These are phyloP conservation scores for Smutsia temminckii DNA, from an alignment of 2,797 vertebrate species.

Conservation along the genomic window DNA sequence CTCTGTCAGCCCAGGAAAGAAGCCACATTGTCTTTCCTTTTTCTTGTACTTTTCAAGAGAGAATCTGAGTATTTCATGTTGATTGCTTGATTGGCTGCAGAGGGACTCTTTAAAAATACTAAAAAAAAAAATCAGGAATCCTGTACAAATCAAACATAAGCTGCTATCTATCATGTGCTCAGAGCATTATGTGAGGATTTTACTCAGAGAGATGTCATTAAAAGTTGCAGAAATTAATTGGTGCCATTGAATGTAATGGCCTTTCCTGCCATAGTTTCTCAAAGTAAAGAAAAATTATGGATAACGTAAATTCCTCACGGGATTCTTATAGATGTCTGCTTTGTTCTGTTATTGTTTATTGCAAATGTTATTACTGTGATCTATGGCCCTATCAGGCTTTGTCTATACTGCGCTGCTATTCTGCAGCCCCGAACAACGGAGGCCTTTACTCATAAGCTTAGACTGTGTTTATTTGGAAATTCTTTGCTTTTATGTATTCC, in stretches of 20 bases:
- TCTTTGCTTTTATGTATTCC: slow-evolving; percentile 78
- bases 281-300: slow-evolving; percentile 90
- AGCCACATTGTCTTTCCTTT: slow-evolving; percentile 84
- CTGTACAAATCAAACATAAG: slow-evolving; percentile 88
- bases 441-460: slow-evolving; percentile 81
- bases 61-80: slow-evolving; percentile 89
- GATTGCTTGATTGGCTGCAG: slow-evolving; percentile 91
- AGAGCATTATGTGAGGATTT: slow-evolving; percentile 87
- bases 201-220: slow-evolving; percentile 89
- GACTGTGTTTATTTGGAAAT: slow-evolving; percentile 81
- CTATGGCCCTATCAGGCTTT: slow-evolving; percentile 86
- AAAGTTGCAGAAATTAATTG: slow-evolving; percentile 92
- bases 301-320: slow-evolving; percentile 87
- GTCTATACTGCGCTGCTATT: slow-evolving; percentile 83
- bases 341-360: slow-evolving; percentile 90
- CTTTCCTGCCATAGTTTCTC: slow-evolving; percentile 88
- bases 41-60: slow-evolving; percentile 85
- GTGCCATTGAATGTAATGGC: slow-evolving; percentile 88
- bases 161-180: slow-evolving; percentile 85
- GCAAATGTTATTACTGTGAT: slow-evolving; percentile 90
- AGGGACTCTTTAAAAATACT: slow-evolving; percentile 90
- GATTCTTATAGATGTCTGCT: slow-evolving; percentile 87
- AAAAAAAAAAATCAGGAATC: slow-evolving; percentile 88
- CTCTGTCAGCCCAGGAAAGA: slow-evolving; percentile 80
- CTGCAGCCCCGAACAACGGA: slow-evolving; percentile 80